phyloP scores from a whole-genome alignment of 2,113 vertebrate species.

The Clinocottus analis region DNA sequence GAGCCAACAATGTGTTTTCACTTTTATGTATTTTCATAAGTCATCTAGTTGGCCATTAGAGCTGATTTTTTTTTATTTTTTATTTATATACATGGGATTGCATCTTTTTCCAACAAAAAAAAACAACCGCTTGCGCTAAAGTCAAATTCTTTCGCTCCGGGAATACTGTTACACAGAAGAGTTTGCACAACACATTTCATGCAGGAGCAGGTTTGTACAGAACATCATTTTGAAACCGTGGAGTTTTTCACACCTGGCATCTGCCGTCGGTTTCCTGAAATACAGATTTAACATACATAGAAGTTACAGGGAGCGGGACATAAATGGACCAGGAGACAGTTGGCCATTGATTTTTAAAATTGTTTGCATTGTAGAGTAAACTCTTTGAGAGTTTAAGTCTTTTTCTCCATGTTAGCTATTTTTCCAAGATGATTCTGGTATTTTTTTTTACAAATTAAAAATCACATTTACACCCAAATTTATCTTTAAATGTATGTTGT shows the following conservation, averaged over 20 bases:
- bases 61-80: slow-evolving; percentile 54
- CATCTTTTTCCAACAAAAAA: slow-evolving; percentile 58
- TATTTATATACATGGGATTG: slow-evolving; percentile 49
- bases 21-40: slow-evolving; percentile 79
- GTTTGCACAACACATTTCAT: slow-evolving; percentile 18
- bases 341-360: background rate
- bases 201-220: slow-evolving; percentile 33
- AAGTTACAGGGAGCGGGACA: background rate
- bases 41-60: slow-evolving; percentile 69
- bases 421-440: background rate
- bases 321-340: background rate
- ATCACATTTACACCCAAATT: background rate
- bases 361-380: background rate
- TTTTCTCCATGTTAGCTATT: background rate
- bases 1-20: slow-evolving; percentile 78
- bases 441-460: slow-evolving; percentile 6
- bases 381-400: background rate
- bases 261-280: slow-evolving; percentile 28
- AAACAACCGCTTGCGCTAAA: slow-evolving; percentile 42
- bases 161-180: background rate
- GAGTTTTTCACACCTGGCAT: slow-evolving; percentile 68
- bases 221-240: slow-evolving; percentile 45
- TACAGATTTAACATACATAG: background rate
- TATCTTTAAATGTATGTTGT: background rate
- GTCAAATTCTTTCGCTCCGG: slow-evolving; percentile 40